A percentile compares a stretch with the other conserved stretches of the same genome.
These are phyloP conservation scores for Halocynthia roretzi DNA, from an alignment of 23 tunicate species.

Conservation along the genomic window DNA sequence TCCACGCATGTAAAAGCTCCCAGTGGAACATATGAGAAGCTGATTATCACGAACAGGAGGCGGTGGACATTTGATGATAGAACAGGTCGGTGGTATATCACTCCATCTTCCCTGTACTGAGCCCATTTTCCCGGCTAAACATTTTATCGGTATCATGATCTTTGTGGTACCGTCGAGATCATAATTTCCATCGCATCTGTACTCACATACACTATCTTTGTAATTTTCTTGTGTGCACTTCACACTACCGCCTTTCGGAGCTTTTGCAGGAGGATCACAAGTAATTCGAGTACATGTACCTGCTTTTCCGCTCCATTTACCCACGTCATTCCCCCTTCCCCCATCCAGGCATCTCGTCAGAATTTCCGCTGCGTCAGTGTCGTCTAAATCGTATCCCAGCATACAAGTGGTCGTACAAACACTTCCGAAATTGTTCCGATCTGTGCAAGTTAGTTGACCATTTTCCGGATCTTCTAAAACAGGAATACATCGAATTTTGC, in stretches of 20 bases:
- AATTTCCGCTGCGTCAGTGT: not conserved
- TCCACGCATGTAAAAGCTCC: constrained; percentile 2
- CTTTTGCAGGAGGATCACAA: constrained; percentile 36
- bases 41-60: not conserved
- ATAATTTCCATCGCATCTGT: constrained; percentile 10
- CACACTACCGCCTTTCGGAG: constrained; percentile 21
- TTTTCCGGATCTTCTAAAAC: constrained; percentile 4
- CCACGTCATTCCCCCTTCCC: constrained; percentile 3
- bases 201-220: constrained; percentile 30
- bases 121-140: constrained; percentile 7
- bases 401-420: constrained; percentile 6
- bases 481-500: constrained; percentile 23
- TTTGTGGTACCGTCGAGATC: constrained; percentile 6
- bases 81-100: not conserved
- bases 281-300: constrained; percentile 10
- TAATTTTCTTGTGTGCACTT: constrained; percentile 29
- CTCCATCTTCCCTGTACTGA: constrained; percentile 12
- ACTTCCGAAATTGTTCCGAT: not conserved
- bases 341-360: constrained; percentile 10
- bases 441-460: constrained; percentile 15
- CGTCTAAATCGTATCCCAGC: not conserved
- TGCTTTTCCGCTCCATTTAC: constrained; percentile 14
- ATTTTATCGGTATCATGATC: not conserved
- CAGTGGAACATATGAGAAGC: constrained; percentile 5
- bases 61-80: constrained; percentile 1